A percentile compares a stretch with the other conserved stretches of the same genome.
phyloP scores from a whole-genome alignment of 2,888 invertebrate genomes.

The Caenorhabditis parvicauda region DNA sequence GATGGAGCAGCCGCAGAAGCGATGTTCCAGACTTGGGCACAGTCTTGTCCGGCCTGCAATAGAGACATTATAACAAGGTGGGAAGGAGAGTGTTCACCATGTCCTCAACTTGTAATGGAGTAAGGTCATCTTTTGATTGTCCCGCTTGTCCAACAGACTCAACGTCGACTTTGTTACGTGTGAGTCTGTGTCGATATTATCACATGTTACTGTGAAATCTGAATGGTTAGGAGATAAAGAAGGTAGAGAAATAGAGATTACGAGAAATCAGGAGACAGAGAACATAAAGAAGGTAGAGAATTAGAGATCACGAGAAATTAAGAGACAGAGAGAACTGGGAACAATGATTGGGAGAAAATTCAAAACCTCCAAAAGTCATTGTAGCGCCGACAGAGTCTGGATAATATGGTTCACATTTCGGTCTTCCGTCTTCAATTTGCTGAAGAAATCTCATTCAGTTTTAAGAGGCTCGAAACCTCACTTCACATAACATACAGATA shows the following conservation, averaged over 20 bases:
- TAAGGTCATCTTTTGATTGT: constrained; percentile 3
- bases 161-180: constrained; percentile 8
- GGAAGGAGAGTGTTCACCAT: constrained; percentile 6
- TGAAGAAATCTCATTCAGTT: not conserved
- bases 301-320: too few relatives aligned
- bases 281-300: too few relatives aligned
- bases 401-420: not conserved
- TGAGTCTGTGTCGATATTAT: too few relatives aligned
- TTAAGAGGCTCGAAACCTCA: not conserved
- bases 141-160: constrained; percentile 6
- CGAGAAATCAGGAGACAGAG: too few relatives aligned
- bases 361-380: not conserved
- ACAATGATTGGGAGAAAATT: too few relatives aligned
- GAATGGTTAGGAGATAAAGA: too few relatives aligned
- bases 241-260: too few relatives aligned
- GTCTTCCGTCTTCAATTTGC: not conserved
- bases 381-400: not conserved
- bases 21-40: constrained; percentile 11
- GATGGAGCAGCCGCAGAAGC: constrained; percentile 12
- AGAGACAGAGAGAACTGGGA: too few relatives aligned
- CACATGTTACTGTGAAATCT: too few relatives aligned
- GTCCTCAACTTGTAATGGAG: constrained; percentile 10
- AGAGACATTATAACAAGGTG: not conserved
- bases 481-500: not conserved
- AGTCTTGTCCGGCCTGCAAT: constrained; percentile 17